Base-by-base conservation (phyloP, 2,113 vertebrate species). In the Hippocampus barbouri region DNA sequence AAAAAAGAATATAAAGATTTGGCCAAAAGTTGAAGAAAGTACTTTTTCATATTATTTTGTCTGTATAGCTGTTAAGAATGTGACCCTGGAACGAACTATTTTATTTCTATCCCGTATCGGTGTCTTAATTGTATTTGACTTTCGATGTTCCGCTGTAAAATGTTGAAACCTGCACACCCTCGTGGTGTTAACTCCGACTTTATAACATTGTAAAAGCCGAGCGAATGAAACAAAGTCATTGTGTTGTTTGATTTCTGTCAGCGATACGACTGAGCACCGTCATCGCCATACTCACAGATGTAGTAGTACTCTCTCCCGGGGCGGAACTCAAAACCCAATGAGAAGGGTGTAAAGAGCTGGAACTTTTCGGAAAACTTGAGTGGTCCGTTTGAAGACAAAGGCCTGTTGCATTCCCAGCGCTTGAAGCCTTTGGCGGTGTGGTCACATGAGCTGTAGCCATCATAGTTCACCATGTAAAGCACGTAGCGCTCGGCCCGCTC, bases 391-490 rank as follows among this genome's bases (percentile, higher is more conserved):
- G 96, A 94, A 5, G 96, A 95, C 85, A 95, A 93, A 0, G 97
- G 97, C 59, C 97, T 89, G 92, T 98, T 98, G 88, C 97, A 99
- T 87, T 99, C 97, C 97, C 97, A 99, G 85, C 97, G 95, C 82
- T 99, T 99, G 93, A 99, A 99, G 41, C 97, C 97, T 85, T 98
- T 98, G 79, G 96, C 94, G 8, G 95, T 97, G 80, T 97, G 95
- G 89, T 99, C 97, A 0, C 97, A 99, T 80, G 95, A 94, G 84
- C 94, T 97, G 93, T 98, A 99, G 90, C 97, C 97, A 21, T 98
- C 97, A 56, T 97, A 98, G 93, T 99, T 98, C 83, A 98, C 97
- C 97, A 99, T 99, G 93, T 97, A 99, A 73, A 99, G 95, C 88
- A 99, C 76, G 34, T 98, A 98, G 62, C 93, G 95, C 85, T 99